Base-by-base conservation (phyloP, 2,797 vertebrate genomes). In the Poecilia velifera region DNA sequence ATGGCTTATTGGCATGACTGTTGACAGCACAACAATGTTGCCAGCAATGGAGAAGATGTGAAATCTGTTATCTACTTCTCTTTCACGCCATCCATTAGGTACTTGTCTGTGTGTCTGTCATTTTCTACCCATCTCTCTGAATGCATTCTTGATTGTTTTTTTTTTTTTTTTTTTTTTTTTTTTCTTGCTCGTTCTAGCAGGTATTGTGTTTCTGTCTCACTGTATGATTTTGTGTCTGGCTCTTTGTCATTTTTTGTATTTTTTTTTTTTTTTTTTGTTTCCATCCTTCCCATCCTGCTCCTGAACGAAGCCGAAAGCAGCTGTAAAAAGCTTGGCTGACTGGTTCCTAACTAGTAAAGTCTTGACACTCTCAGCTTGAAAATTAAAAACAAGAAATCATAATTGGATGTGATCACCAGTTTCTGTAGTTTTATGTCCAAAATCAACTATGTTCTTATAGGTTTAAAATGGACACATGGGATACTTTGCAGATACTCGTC, bases 11-110 rank as follows among this genome's bases (percentile, higher is more conserved):
- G 92, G 89, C 90, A 86, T 84, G 85, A 82, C 84, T 91, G 90
- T 87, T 90, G 89, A 93, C 91, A 92, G 92, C 87, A 81, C 82
- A 90, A 93, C 90, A 92, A 90, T 92, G 82, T 80, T 88, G 88
- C 85, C 84, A 86, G 82, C 74, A 79, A 77, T 76, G 84, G 75
- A 81, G 72, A 87, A 88, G 82, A 91, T 80, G 86, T 84, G 74
- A 82, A 92, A 91, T 90, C 87, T 90, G 83, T 89, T 88, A 88
- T 90, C 86, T 89, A 53, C 88, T 86, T 84, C 79, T 87, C 79
- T 84, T 85, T 83, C 78, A 83, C 74, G 84, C 55, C 79, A 59
- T 90, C 88, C 86, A 87, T 93, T 90, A 85, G 84, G 12, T 71
- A n/a, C 87, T 86, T 84, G 81, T 90, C 81, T 85, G 83, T 81